phyloP scores from a whole-genome alignment of 1,140 invertebrate genomes.

The Bombus confusus region DNA sequence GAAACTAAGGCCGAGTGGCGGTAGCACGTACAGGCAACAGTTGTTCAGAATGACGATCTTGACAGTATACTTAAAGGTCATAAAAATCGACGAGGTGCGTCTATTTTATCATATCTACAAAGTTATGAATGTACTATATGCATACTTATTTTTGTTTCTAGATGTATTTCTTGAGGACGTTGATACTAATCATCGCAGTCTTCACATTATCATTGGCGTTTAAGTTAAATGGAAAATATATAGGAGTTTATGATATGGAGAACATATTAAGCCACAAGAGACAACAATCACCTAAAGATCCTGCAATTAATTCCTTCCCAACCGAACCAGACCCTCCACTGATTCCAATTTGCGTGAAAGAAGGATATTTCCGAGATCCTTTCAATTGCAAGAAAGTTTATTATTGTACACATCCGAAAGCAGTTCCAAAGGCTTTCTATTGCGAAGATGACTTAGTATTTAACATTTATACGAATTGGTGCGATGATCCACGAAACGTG shows the following conservation, averaged over 20 bases:
- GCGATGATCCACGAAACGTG: slow-evolving; percentile 13
- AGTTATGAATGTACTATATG: neutral
- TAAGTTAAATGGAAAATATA: neutral
- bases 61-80: too few relatives aligned
- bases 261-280: neutral
- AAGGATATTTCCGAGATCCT: slow-evolving; percentile 46
- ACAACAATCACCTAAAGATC: slow-evolving; percentile 39
- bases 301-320: slow-evolving; percentile 44
- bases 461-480: slow-evolving; percentile 13
- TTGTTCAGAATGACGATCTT: too few relatives aligned
- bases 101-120: neutral
- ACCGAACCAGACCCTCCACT: slow-evolving; percentile 28
- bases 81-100: too few relatives aligned
- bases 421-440: slow-evolving; percentile 34
- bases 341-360: slow-evolving; percentile 10
- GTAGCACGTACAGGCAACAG: too few relatives aligned
- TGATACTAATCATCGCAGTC: neutral
- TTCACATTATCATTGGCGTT: neutral
- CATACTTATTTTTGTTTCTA: slow-evolving; percentile 6
- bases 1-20: too few relatives aligned
- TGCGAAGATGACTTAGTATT: slow-evolving; percentile 40
- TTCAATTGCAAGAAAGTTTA: slow-evolving; percentile 57
- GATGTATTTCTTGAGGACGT: slow-evolving; percentile 19
- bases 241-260: slow-evolving; percentile 22
- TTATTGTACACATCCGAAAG: slow-evolving; percentile 4